Evolutionary conservation across 2,888 invertebrate genomes (phyloP), one percentile per base, ranked within the genome.

Genomic region (Cryptosula pallasiana): DNA sequence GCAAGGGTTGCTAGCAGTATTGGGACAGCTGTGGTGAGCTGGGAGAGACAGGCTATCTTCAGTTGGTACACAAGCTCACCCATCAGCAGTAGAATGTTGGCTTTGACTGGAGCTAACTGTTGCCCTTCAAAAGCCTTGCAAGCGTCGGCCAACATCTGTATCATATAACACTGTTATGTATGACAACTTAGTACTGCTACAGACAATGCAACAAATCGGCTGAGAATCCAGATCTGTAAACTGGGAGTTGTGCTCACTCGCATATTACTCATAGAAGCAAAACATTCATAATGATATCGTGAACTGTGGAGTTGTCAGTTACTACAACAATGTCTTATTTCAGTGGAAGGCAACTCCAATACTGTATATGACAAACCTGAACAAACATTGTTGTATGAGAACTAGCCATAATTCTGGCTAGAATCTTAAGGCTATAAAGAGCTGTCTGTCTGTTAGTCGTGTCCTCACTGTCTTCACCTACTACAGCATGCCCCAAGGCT

Each of bases 21-120:
- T 0, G 94, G 93, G 89, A 94, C 91, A 79, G 92, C 92, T 79
- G 89, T 89, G 0, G 91, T 89, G n/a, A 95, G 86, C 74, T 89
- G 88, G 0, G 89, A 87, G 69, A 95, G 88, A 0, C 92, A 90
- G 77, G 92, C 90, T 0, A 91, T 91, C 81, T 90, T 90, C 76
- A 95, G 86, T 75, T 90, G 89, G 55, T 88, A 88, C 75, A 91
- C 91, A 34, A 95, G 85, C 84, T 94, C 93, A 0, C 92, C 91
- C 29, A 87, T 75, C 76, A 83, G 83, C 74, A 85, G 75, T 74
- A 84, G 75, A 63, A 63, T 63, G 32, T 63, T 63, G 20, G 81
- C 80, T 73, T 82, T 81, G 1, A 81, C 79, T 25, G 77, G 72
- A 36, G 81, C 78, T 36, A 78, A 76, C 2, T 76, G 74, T 13